Conservation (phyloP, 2,113 vertebrate genomes). For the Chrysemys picta region DNA sequence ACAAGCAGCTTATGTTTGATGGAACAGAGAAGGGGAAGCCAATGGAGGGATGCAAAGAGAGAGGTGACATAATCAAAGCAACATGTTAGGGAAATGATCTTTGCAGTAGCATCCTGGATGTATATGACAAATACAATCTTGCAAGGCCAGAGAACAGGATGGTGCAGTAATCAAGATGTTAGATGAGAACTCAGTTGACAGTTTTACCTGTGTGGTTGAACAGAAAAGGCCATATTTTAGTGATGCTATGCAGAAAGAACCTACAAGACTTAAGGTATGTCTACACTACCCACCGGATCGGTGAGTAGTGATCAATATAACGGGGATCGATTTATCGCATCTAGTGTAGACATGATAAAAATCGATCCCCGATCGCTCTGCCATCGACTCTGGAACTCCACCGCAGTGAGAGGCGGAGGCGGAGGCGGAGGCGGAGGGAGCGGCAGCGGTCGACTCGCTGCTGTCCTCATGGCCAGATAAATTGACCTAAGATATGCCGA, state of each 20-base stretch:
- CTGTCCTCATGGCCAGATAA: too few species aligned
- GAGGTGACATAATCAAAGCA: background rate
- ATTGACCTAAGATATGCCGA: too few species aligned
- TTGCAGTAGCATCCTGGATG: background rate
- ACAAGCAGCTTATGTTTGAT: background rate
- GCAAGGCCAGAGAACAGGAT: background rate
- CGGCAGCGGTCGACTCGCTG: too few species aligned
- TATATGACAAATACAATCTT: too few species aligned
- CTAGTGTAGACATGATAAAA: too few species aligned
- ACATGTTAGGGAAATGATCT: background rate
- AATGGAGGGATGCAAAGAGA: background rate
- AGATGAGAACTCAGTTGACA: background rate
- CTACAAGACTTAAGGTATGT: background rate
- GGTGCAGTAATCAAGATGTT: background rate
- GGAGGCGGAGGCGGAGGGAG: too few species aligned
- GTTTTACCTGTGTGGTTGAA: background rate
- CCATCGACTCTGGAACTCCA: too few species aligned
- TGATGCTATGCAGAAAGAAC: background rate
- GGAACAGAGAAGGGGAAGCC: background rate
- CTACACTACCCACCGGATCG: too few species aligned
- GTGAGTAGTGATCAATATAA: too few species aligned
- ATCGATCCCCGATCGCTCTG: too few species aligned
- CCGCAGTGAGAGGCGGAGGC: too few species aligned
- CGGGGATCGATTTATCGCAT: too few species aligned
- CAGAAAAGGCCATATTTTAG: background rate